Evolutionary conservation across 2,888 invertebrate species (phyloP), one percentile per base, ranked within the genome.

Genomic region (Papilio gigon): DNA sequence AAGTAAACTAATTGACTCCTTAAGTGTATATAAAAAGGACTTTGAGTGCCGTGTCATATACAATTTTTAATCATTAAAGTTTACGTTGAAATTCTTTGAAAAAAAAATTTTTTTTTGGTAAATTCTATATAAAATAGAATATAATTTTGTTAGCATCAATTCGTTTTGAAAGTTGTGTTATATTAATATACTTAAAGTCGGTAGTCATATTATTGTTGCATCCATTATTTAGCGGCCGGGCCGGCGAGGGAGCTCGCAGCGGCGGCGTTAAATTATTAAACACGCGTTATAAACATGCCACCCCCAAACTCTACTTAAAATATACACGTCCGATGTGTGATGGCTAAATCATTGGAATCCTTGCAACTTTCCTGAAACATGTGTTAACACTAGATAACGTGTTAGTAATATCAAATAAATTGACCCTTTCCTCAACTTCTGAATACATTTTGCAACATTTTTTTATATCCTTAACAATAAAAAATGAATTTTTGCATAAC

Each of bases 181-280:
- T 56, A 86, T 84, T 83, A 84, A 84, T 84, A 83, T 78, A 82
- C 78, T 80, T 80, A 82, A 80, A 82, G 53, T 56, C 78, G 72
- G 81, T 82, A 76, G 82, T 80, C 78, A 87, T 88, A 89, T 89
- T 90, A 88, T 90, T 87, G 87, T 87, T 85, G 83, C 84, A 89
- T 91, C 81, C 84, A 90, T 90, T 89, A 91, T 91, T 91, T 88
- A 90, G 81, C 73, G 77, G 77, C 72, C 82, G 78, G 84, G 81
- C 82, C 80, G 82, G 83, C 76, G 80, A 86, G 87, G 88, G 87
- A 84, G 84, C 80, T 80, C 75, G 80, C 79, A 78, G 82, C 81
- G 78, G 74, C 68, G 78, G 85, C 83, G 78, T 85, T 92, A 88
- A 89, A 91, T 88, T 90, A 92, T 92, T 91, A 92, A 92, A 90